A percentile compares a stretch with the other conserved stretches of the same genome.
These are phyloP conservation scores for Pyrrhosoma nymphula DNA, from an alignment of 2,888 invertebrate genomes.

Conservation along the genomic window DNA sequence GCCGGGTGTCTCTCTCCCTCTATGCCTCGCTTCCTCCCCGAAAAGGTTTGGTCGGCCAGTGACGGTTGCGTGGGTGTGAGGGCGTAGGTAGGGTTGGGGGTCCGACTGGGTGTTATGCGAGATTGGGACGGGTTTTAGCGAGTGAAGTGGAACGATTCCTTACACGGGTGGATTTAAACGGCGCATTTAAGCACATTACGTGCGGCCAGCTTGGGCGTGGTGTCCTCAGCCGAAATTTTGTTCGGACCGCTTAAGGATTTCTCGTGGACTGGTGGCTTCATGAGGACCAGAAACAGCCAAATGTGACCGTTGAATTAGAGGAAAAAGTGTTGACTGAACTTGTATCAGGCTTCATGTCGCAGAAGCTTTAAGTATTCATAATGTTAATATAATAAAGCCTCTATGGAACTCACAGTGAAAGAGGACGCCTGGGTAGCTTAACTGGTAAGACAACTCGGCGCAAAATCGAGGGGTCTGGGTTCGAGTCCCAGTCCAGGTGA, in stretches of 20 bases:
- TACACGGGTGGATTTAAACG: slow-evolving; percentile 21
- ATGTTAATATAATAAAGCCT: too few species aligned
- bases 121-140: slow-evolving; percentile 19
- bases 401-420: too few species aligned
- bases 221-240: background rate
- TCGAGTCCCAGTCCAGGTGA: too few species aligned
- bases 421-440: too few species aligned
- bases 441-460: too few species aligned
- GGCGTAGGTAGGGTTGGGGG: background rate
- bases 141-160: slow-evolving; percentile 34
- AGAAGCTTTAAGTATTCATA: too few species aligned
- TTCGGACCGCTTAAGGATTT: background rate
- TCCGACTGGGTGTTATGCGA: background rate
- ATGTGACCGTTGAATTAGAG: background rate
- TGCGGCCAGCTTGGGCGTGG: background rate
- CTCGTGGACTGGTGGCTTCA: background rate
- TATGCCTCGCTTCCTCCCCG: too few species aligned
- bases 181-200: background rate
- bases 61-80: background rate
- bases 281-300: background rate
- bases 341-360: too few species aligned
- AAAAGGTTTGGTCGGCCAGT: slow-evolving; percentile 12
- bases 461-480: too few species aligned
- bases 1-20: background rate
- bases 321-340: too few species aligned